A percentile compares a stretch with the other conserved stretches of the same genome.
phyloP scores from a whole-genome alignment of 2,888 invertebrate species.

The Biston betularia region DNA sequence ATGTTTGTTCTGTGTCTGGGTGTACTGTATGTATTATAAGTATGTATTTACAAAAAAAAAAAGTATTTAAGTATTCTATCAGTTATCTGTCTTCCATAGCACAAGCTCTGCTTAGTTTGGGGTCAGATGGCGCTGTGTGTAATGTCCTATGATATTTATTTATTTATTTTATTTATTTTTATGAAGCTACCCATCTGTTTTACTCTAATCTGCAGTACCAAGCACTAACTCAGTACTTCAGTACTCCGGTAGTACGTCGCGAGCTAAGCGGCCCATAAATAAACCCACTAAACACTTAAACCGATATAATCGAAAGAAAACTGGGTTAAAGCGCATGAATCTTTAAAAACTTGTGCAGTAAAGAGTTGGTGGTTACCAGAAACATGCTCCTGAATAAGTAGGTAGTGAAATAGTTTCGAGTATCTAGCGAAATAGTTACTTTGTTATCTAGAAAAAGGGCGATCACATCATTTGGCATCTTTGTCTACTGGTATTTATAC shows the following conservation, averaged over 20 bases:
- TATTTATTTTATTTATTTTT: too few relatives aligned
- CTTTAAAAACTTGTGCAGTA: constrained; percentile 37
- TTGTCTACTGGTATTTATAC: too few relatives aligned
- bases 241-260: constrained; percentile 30
- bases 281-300: constrained; percentile 58
- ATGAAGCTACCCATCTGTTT: not conserved
- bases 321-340: constrained; percentile 48
- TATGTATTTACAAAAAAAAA: too few relatives aligned
- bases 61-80: too few relatives aligned
- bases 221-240: constrained; percentile 2
- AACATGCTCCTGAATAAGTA: constrained; percentile 28
- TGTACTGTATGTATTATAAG: too few relatives aligned
- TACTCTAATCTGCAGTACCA: constrained; percentile 1
- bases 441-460: not conserved
- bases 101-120: too few relatives aligned
- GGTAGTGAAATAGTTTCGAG: not conserved
- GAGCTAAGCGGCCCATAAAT: constrained; percentile 54
- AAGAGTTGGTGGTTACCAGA: constrained; percentile 17
- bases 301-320: constrained; percentile 56
- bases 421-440: constrained; percentile 1
- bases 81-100: too few relatives aligned
- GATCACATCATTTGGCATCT: too few relatives aligned
- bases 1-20: too few relatives aligned
- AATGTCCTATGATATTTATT: too few relatives aligned
- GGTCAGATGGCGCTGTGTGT: too few relatives aligned